These are phyloP conservation scores for Adelphocoris suturalis DNA, from an alignment of 2,888 invertebrate genomes.

Conservation along the genomic window DNA sequence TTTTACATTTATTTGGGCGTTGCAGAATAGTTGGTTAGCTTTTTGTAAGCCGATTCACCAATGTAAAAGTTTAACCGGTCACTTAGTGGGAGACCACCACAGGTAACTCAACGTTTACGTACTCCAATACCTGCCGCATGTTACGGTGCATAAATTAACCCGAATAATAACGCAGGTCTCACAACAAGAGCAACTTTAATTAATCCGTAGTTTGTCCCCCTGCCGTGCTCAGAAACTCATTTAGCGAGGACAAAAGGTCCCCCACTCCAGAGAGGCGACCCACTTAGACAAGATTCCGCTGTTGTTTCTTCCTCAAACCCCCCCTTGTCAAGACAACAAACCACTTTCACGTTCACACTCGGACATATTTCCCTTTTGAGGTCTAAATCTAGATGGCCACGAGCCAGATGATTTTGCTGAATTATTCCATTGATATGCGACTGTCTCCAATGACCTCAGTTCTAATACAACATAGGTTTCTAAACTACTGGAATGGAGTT, in stretches of 20 bases:
- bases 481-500: too few relatives aligned
- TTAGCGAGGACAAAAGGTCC: conserved; percentile 7
- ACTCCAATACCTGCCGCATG: neutral
- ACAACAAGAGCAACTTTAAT: neutral
- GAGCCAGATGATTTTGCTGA: neutral
- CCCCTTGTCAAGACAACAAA: neutral
- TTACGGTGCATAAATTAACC: neutral
- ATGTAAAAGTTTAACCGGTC: too few relatives aligned
- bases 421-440: too few relatives aligned
- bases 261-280: neutral
- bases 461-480: too few relatives aligned
- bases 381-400: conserved; percentile 5
- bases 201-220: neutral
- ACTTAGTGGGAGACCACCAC: too few relatives aligned
- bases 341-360: neutral
- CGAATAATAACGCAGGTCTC: neutral
- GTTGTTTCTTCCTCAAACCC: neutral
- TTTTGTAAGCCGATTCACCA: neutral
- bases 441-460: neutral
- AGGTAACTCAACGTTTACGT: neutral
- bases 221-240: conserved; percentile 24
- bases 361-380: neutral
- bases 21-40: neutral
- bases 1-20: too few relatives aligned
- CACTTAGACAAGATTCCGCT: neutral